phyloP scores from a whole-genome alignment of 2,888 invertebrate species.

The Timandra comae region DNA sequence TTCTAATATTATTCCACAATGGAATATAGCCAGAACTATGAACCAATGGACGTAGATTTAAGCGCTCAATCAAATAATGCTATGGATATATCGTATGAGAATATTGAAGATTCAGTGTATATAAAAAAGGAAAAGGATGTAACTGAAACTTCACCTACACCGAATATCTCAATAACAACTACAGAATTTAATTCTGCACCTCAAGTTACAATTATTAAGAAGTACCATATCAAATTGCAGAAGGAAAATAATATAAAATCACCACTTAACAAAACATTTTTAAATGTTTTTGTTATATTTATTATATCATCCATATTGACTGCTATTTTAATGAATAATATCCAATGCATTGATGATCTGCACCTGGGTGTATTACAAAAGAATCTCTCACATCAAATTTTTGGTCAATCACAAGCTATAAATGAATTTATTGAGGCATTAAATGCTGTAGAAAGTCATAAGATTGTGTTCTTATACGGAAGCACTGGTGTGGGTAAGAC shows the following conservation, averaged over 20 bases:
- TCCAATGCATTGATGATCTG: slow-evolving; percentile 43
- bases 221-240: slow-evolving; percentile 33
- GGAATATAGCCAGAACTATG: slow-evolving; percentile 35
- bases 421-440: slow-evolving; percentile 38
- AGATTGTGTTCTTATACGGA: slow-evolving; percentile 57
- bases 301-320: slow-evolving; percentile 34
- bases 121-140: slow-evolving; percentile 5
- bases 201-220: slow-evolving; percentile 27
- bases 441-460: slow-evolving; percentile 31
- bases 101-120: slow-evolving; percentile 24
- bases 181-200: no score
- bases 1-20: no score
- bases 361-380: slow-evolving; percentile 29
- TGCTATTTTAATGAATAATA: slow-evolving; percentile 26
- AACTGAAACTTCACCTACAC: not conserved
- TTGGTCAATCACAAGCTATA: slow-evolving; percentile 51
- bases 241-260: slow-evolving; percentile 16
- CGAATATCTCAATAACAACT: not conserved
- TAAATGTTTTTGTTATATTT: slow-evolving; percentile 22
- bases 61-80: slow-evolving; percentile 46
- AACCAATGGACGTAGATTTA: slow-evolving; percentile 65
- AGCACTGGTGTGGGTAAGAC: slow-evolving; percentile 70
- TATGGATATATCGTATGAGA: slow-evolving; percentile 56
- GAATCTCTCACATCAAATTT: slow-evolving; percentile 36
- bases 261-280: slow-evolving; percentile 18